These are phyloP conservation scores for Drosophila setifemur DNA, from an alignment of 1,140 invertebrate genomes.

Conservation along the genomic window DNA sequence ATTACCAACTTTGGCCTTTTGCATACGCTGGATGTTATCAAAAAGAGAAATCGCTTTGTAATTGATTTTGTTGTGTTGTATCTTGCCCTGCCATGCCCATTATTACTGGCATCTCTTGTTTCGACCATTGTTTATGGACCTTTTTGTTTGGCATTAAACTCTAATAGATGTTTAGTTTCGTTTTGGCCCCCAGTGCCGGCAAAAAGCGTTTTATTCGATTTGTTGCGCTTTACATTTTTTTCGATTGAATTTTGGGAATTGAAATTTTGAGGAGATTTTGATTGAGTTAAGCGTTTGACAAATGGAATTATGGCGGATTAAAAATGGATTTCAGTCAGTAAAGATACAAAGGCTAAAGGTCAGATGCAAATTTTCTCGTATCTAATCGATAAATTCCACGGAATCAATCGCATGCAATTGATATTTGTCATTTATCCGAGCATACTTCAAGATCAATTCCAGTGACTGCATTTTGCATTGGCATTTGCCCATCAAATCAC, in stretches of 20 bases:
- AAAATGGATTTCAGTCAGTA: too few relatives aligned
- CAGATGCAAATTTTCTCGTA: not conserved
- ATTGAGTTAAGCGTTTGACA: not conserved
- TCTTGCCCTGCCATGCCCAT: constrained; percentile 37
- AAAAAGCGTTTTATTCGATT: constrained; percentile 43
- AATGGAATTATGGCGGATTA: not conserved
- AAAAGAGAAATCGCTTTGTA: constrained; percentile 72
- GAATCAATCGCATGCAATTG: constrained; percentile 24
- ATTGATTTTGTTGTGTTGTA: constrained; percentile 63
- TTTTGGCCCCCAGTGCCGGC: constrained; percentile 49
- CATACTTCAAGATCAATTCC: constrained; percentile 2
- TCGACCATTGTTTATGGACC: constrained; percentile 30
- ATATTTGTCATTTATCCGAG: not conserved
- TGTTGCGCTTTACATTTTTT: constrained; percentile 35
- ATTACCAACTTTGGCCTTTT: constrained; percentile 54
- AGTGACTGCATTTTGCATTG: constrained; percentile 9
- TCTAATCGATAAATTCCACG: not conserved
- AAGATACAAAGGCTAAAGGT: not conserved
- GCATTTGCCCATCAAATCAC: constrained; percentile 31
- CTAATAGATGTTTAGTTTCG: constrained; percentile 53
- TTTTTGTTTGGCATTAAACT: constrained; percentile 58
- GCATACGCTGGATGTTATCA: constrained; percentile 50
- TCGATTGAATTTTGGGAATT: not conserved
- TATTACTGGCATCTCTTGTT: constrained; percentile 45
- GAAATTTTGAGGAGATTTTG: too few relatives aligned